Evolutionary conservation across 2,797 vertebrate genomes (phyloP).

Genomic region (Xenops minutus): DNA sequence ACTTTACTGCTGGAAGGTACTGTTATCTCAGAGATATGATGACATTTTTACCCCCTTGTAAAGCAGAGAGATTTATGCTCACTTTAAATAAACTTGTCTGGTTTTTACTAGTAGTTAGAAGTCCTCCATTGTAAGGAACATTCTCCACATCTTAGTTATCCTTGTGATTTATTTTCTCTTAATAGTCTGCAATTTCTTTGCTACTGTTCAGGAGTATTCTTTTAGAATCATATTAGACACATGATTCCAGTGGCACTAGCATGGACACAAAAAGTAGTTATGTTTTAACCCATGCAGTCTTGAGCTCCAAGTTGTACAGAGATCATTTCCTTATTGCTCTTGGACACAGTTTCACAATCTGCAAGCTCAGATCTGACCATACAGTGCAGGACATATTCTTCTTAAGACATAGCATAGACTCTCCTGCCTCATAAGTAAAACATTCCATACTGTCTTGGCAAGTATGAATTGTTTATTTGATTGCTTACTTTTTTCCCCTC

Average conservation of each 20-base stretch:
- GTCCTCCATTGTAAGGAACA: not conserved
- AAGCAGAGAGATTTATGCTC: not conserved
- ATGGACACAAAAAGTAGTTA: not conserved
- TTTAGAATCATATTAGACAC: not conserved
- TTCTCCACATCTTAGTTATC: not conserved
- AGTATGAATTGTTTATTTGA: not conserved
- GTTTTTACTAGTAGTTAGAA: not conserved
- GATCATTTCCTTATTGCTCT: not conserved
- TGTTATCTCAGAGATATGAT: not conserved
- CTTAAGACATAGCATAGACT: not conserved
- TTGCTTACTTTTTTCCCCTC: rapidly evolving
- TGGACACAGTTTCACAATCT: not conserved
- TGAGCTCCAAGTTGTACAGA: not conserved
- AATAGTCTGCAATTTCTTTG: not conserved
- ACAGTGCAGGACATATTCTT: not conserved
- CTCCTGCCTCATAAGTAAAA: not conserved
- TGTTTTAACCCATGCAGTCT: not conserved
- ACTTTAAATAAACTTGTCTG: not conserved
- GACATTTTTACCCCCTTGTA: not conserved
- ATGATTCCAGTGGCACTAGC: not conserved
- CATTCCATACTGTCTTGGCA: not conserved
- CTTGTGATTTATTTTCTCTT: not conserved
- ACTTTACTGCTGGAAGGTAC: not conserved
- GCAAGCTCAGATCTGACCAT: not conserved
- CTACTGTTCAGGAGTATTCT: not conserved